Evolutionary conservation across 2,797 vertebrate species (phyloP).

Genomic region (Sebastes hopkinsi): DNA sequence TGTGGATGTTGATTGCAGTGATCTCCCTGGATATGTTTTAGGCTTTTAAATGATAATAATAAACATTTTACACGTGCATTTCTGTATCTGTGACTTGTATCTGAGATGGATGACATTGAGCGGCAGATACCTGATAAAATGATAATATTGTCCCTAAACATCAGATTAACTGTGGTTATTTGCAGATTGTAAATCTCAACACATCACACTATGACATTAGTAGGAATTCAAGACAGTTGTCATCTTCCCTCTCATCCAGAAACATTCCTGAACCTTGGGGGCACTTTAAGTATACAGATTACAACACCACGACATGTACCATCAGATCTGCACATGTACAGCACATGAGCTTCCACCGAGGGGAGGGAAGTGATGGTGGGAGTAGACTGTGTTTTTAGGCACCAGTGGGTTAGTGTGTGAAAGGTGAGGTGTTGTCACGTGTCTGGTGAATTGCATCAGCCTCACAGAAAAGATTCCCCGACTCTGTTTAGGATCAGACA

Average conservation of each 20-base stretch:
- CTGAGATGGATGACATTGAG: neutral
- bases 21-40: neutral
- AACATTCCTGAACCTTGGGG: conserved; percentile 12
- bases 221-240: neutral
- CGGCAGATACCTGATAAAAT: neutral
- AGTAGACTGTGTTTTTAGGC: conserved; percentile 23
- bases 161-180: neutral
- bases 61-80: neutral
- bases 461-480: conserved; percentile 18
- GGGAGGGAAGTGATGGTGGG: neutral
- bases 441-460: conserved; percentile 62
- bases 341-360: conserved; percentile 34
- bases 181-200: neutral
- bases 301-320: conserved; percentile 10
- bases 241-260: neutral
- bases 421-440: conserved; percentile 71
- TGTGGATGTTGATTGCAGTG: neutral
- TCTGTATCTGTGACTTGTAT: neutral
- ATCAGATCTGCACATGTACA: conserved; percentile 50
- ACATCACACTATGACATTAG: neutral
- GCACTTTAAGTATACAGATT: conserved; percentile 11
- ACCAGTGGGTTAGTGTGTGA: conserved; percentile 78
- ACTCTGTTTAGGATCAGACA: conserved; percentile 36
- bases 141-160: neutral
- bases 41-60: neutral